A percentile compares a stretch with the other conserved stretches of the same genome.
Evolutionary conservation across 35 echinoderm and acorn worm genomes (phyloP).

Genomic region (Heliocidaris erythrogramma): DNA sequence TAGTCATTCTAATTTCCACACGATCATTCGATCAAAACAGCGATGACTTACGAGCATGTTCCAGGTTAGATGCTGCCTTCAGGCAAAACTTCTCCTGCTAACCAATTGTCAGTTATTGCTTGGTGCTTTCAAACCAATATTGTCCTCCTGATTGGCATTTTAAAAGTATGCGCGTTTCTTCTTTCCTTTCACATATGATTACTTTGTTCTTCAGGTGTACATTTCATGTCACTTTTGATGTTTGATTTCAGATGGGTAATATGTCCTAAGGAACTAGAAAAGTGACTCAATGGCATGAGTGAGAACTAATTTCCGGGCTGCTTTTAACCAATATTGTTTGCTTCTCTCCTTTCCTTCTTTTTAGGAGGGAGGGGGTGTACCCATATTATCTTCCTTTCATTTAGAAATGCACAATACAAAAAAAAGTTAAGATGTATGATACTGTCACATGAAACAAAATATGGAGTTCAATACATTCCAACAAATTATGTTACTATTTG

Average conservation of each 20-base stretch:
- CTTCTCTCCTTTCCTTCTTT: not conserved
- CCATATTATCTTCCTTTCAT: no score
- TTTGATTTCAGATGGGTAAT: no score
- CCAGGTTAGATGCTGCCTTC: not conserved
- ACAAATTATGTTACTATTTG: no score
- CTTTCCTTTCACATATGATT: not conserved
- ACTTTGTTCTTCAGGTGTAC: not conserved
- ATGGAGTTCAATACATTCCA: no score
- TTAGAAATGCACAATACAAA: no score
- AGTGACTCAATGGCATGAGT: no score
- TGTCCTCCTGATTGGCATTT: not conserved
- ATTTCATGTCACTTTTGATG: not conserved
- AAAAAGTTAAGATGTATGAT: no score
- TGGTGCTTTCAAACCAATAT: not conserved
- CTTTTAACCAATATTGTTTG: not conserved
- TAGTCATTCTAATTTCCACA: not conserved
- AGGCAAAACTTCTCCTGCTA: not conserved
- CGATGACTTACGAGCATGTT: not conserved
- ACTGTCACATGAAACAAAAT: no score
- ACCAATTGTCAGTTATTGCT: not conserved
- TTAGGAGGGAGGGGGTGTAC: not conserved
- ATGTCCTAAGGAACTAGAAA: no score
- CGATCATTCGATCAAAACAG: not conserved
- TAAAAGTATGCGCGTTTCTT: not conserved
- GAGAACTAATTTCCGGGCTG: no score